A percentile compares a stretch with the other conserved stretches of the same genome.
These are phyloP conservation scores for Sceliomorpha sp. DNA, from an alignment of 2,888 invertebrate genomes.

Conservation along the genomic window DNA sequence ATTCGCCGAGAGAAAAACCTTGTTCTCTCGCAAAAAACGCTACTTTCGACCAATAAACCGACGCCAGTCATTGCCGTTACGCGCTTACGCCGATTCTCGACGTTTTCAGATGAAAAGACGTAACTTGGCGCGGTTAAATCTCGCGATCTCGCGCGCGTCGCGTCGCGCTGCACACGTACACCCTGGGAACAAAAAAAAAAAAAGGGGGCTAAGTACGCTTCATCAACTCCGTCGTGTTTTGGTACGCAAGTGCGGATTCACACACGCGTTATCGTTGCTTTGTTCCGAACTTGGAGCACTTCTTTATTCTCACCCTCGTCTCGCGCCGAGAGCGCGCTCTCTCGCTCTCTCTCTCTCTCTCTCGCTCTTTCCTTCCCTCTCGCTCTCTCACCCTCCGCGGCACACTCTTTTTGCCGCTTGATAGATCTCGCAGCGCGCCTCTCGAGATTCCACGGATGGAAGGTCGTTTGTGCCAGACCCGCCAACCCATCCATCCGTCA, in stretches of 20 bases:
- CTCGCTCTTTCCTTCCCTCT: not conserved
- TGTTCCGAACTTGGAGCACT: conserved; percentile 33
- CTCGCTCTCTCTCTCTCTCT: no score
- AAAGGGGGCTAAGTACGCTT: conserved; percentile 34
- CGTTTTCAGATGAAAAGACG: no score
- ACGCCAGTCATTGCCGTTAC: no score
- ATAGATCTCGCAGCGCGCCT: conserved; percentile 42
- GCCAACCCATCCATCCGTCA: conserved; percentile 46
- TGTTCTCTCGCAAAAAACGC: no score
- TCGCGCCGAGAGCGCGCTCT: no score
- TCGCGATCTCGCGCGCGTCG: conserved; percentile 10
- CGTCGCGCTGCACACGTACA: no score
- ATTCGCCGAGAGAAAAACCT: no score
- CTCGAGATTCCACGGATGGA: conserved; percentile 57
- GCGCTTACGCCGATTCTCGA: no score
- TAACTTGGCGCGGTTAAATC: no score
- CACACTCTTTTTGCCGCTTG: conserved; percentile 53
- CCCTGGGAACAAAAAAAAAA: no score
- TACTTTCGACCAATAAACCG: no score
- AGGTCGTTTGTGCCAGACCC: conserved; percentile 43
- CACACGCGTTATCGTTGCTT: conserved; percentile 49
- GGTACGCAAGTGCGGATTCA: conserved; percentile 36
- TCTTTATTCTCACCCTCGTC: conserved; percentile 51
- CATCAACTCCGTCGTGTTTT: conserved; percentile 41
- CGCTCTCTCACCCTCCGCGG: conserved; percentile 2